These are phyloP conservation scores for Flexamia atlantica DNA, from an alignment of 2,888 invertebrate species.

Conservation along the genomic window DNA sequence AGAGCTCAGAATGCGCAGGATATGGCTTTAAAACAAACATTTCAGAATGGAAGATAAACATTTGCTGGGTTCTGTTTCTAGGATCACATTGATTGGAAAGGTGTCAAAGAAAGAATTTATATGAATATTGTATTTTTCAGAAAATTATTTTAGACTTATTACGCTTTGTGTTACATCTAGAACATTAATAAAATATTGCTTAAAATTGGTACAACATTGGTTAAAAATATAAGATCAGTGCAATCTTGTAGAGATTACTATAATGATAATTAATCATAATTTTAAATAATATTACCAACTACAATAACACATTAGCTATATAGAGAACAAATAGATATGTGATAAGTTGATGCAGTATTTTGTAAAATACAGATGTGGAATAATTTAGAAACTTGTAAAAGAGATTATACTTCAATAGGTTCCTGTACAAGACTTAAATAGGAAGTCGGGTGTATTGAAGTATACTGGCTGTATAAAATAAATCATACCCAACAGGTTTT, in stretches of 20 bases:
- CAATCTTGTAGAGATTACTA: neutral
- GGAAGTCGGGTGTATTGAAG: too few relatives aligned
- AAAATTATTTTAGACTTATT: conserved; percentile 57
- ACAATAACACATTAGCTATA: neutral
- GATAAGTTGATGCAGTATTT: neutral
- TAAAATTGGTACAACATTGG: conserved; percentile 54
- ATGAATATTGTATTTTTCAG: conserved; percentile 3
- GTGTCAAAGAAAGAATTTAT: neutral
- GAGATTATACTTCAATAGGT: too few relatives aligned
- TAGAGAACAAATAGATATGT: neutral
- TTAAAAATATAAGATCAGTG: conserved; percentile 35
- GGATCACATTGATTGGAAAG: neutral
- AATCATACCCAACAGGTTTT: too few relatives aligned
- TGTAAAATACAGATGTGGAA: too few relatives aligned
- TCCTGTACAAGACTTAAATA: too few relatives aligned
- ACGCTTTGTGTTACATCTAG: conserved; percentile 54
- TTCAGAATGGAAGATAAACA: neutral
- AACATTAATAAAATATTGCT: conserved; percentile 57
- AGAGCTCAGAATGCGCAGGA: neutral
- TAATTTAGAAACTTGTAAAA: too few relatives aligned
- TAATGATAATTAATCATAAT: neutral
- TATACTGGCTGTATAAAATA: too few relatives aligned
- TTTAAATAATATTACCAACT: neutral
- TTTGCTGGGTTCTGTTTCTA: neutral
- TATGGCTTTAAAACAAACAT: neutral